phyloP scores from a whole-genome alignment of 2,113 vertebrate species.

The Malurus alboscapulatus region DNA sequence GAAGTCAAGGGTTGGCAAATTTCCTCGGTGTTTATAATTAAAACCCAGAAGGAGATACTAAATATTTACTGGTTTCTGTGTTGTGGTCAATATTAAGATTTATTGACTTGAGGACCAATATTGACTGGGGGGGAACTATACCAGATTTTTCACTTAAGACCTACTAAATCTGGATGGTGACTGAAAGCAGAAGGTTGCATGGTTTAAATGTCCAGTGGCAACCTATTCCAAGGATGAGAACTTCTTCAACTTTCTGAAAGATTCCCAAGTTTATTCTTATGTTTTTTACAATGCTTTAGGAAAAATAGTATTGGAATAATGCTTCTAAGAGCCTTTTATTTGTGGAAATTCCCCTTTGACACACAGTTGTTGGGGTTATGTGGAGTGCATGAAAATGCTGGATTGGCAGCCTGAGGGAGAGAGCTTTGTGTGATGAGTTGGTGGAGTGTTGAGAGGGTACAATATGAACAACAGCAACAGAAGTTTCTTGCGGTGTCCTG shows the following conservation, averaged over 20 bases:
- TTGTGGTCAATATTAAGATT: slow-evolving; percentile 65
- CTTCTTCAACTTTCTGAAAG: background rate
- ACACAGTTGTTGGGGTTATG: background rate
- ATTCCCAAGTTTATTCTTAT: background rate
- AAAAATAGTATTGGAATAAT: background rate
- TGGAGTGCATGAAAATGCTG: background rate
- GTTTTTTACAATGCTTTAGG: background rate
- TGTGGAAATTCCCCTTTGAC: background rate
- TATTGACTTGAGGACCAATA: slow-evolving; percentile 54
- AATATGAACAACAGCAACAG: background rate
- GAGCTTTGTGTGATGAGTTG: background rate
- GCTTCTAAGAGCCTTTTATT: background rate
- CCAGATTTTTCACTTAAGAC: slow-evolving; percentile 14
- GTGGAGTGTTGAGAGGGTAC: background rate
- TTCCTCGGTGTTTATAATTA: slow-evolving; percentile 67
- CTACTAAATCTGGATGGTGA: slow-evolving; percentile 21
- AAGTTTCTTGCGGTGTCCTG: background rate
- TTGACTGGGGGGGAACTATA: background rate
- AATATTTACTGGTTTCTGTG: slow-evolving; percentile 56
- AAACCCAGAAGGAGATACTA: slow-evolving; percentile 63
- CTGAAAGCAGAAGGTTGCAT: slow-evolving; percentile 25
- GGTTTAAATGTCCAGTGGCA: background rate
- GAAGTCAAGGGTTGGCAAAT: slow-evolving; percentile 64
- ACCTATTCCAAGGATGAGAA: background rate
- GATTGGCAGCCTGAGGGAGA: background rate